A percentile compares a stretch with the other conserved stretches of the same genome.
Conservation (phyloP, 2,797 vertebrate species). For the Meriones psammophilus region DNA sequence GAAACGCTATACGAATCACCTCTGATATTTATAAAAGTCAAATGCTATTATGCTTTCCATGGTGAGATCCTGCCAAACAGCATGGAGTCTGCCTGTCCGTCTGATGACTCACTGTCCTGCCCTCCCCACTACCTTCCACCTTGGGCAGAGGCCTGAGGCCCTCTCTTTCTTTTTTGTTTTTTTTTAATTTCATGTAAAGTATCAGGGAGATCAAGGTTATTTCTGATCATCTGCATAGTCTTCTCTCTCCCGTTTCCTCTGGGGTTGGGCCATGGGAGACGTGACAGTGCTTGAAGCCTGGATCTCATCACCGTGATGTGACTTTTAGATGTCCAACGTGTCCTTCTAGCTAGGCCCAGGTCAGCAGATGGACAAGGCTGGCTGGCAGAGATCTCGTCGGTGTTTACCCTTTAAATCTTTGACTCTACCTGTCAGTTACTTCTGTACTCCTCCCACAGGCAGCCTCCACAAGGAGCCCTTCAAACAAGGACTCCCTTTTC, state of each 20-base stretch:
- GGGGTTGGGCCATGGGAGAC: constrained; percentile 32
- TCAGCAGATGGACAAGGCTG: neutral
- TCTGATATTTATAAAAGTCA: constrained; percentile 88
- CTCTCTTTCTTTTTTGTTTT: neutral
- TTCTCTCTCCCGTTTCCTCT: neutral
- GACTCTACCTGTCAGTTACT: neutral
- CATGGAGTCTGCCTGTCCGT: neutral
- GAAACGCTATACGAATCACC: constrained; percentile 87
- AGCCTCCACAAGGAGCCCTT: neutral
- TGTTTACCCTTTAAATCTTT: constrained; percentile 20
- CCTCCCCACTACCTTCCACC: neutral
- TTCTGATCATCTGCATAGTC: constrained; percentile 52
- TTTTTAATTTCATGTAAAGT: fast-evolving
- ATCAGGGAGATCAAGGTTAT: constrained; percentile 67
- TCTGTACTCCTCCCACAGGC: neutral
- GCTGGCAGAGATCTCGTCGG: neutral
- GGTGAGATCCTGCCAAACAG: neutral
- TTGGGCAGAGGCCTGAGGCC: neutral
- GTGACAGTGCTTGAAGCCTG: neutral
- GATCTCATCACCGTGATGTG: constrained; percentile 72
- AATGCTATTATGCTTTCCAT: constrained; percentile 74
- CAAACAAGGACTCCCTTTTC: constrained; percentile 52
- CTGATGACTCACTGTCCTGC: constrained; percentile 5
- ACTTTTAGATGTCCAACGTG: neutral
- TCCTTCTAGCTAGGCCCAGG: constrained; percentile 1